These are phyloP conservation scores for Diplosoma virens DNA, from an alignment of 23 tunicate species.

Conservation along the genomic window DNA sequence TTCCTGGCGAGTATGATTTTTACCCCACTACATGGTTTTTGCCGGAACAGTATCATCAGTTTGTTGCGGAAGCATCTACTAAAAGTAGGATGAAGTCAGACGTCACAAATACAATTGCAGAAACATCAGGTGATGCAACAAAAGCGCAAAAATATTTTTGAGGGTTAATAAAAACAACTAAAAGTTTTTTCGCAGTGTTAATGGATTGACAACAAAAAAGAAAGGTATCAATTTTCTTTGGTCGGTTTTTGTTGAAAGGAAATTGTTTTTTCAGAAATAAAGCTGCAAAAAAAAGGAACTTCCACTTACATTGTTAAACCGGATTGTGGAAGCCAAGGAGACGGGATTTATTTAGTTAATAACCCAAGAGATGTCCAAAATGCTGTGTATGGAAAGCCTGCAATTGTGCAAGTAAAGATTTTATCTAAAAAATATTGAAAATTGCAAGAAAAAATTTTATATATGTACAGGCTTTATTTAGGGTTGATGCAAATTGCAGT, in stretches of 20 bases:
- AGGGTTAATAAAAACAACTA: too few relatives aligned
- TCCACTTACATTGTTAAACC: constrained; percentile 84
- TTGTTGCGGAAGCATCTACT: constrained; percentile 55
- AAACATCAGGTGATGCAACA: not conserved
- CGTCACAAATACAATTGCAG: too few relatives aligned
- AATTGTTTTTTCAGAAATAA: too few relatives aligned
- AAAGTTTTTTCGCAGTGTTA: too few relatives aligned
- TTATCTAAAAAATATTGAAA: not conserved
- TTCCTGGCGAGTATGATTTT: constrained; percentile 86
- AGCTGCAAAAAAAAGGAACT: not conserved
- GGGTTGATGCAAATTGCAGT: too few relatives aligned
- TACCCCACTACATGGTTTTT: constrained; percentile 90
- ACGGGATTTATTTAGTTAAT: constrained; percentile 80
- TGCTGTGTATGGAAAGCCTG: constrained; percentile 44
- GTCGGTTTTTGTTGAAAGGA: too few relatives aligned
- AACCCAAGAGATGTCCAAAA: constrained; percentile 78
- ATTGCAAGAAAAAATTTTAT: not conserved
- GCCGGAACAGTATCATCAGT: constrained; percentile 90
- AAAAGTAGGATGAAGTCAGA: constrained; percentile 32
- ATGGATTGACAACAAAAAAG: too few relatives aligned
- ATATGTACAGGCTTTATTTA: too few relatives aligned
- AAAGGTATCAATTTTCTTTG: too few relatives aligned
- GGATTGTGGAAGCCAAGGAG: constrained; percentile 85
- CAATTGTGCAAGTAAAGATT: constrained; percentile 75
- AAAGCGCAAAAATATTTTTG: constrained; percentile 21